Conservation (phyloP, 2,113 vertebrate species). For the Actenoides hombroni region DNA sequence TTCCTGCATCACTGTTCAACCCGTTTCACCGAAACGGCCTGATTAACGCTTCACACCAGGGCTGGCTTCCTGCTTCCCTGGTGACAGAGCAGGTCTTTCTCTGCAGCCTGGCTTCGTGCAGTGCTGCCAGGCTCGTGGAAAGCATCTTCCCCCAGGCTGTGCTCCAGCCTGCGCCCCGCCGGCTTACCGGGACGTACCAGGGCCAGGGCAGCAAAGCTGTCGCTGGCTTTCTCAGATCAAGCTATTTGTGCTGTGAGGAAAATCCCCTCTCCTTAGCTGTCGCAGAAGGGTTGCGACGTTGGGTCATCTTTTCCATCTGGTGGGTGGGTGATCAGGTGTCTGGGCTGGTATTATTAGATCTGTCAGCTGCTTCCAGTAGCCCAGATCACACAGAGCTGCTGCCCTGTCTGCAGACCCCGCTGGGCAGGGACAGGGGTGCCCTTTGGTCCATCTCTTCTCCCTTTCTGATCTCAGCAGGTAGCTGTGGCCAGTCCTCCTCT, state of each 20-base stretch:
- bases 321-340: neutral
- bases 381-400: neutral
- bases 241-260: neutral
- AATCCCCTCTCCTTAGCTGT: neutral
- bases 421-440: neutral
- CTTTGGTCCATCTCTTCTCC: too few species aligned
- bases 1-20: neutral
- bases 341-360: neutral
- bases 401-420: neutral
- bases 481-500: neutral
- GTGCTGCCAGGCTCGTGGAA: neutral
- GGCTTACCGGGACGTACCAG: accelerated
- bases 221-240: neutral
- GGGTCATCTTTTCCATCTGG: neutral
- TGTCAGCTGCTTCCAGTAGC: neutral
- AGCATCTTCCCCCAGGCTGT: neutral
- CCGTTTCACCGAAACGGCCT: neutral
- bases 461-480: neutral
- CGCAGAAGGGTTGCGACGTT: neutral
- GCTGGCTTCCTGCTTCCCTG: neutral
- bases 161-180: neutral
- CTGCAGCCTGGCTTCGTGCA: accelerated
- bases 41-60: neutral
- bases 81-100: neutral
- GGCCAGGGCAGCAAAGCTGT: neutral